Conservation (phyloP, 37 sponge, comb jelly and placozoan species). For the Dysidea cf. avara region DNA sequence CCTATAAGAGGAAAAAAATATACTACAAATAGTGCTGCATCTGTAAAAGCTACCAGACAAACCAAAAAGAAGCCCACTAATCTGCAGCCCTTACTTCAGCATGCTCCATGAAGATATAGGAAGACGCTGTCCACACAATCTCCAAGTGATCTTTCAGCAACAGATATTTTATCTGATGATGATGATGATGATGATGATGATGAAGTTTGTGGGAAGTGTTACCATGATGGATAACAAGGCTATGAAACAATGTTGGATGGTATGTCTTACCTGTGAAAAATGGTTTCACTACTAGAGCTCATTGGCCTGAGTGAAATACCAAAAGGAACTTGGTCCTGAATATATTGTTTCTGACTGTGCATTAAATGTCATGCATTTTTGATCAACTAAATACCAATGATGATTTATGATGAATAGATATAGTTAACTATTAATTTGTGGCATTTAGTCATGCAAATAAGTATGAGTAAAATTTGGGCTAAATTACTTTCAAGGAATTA, state of each 20-base stretch:
- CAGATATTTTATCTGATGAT: too few species aligned
- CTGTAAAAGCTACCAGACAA: not conserved
- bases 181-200: constrained; percentile 15
- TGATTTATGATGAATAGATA: too few species aligned
- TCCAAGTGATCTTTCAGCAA: too few species aligned
- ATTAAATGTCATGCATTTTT: not conserved
- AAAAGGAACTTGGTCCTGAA: constrained; percentile 18
- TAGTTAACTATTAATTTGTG: too few species aligned
- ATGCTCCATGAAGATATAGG: too few species aligned
- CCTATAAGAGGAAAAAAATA: not conserved
- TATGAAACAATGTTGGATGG: constrained; percentile 9
- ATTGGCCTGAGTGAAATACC: constrained; percentile 9
- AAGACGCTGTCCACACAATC: too few species aligned
- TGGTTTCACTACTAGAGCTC: not conserved
- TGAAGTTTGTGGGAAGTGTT: constrained; percentile 27
- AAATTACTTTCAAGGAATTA: too few species aligned
- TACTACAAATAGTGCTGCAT: not conserved
- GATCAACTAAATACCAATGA: constrained; percentile 4
- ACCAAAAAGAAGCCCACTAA: not conserved
- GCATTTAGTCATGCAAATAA: too few species aligned
- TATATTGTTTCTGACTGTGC: not conserved
- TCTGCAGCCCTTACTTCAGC: too few species aligned
- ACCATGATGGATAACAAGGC: not conserved
- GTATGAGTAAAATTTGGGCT: too few species aligned
- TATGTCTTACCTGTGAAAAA: not conserved